Base-by-base conservation (phyloP, 2,888 invertebrate genomes). In the Eupithecia subumbrata region DNA sequence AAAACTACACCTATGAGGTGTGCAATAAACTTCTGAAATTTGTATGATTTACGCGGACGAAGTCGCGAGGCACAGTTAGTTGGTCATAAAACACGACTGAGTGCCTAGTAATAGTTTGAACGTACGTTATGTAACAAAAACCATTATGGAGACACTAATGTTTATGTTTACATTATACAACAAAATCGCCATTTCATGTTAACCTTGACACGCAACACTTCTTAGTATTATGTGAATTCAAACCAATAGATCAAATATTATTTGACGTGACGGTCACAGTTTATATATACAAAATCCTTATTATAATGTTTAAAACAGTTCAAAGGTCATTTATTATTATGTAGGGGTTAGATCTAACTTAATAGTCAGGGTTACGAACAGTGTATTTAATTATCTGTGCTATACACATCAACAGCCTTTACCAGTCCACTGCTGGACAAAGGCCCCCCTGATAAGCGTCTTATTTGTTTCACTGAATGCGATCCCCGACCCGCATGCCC, bases 141-240 rank as follows among this genome's bases (percentile, higher is more conserved):
- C 66, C 66, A 67, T 67, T 67, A 67, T 34, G 22, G 30, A 71
- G 73, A 71, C 48, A 60, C 66, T 64, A 40, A 63, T 69, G 64
- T 70, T 75, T 40, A 56, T 37, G 66, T 66, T 73, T 70, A 68
- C 69, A 69, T 72, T 63, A 71, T 40, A 74, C 67, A 75, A 64
- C 69, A 76, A 75, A 73, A 74, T 72, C 64, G 72, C 48, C 56
- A 67, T 70, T 70, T 73, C 76, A 71, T 52, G 72, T 72, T 66
- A 71, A 76, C 81, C 81, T 81, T 79, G 79, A 81, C 79, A 77
- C 69, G 71, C 45, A 68, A 68, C 52, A 72, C 75, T 71, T 69
- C 71, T 43, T 66, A 66, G 16, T 74, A 22, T 76, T 74, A 77
- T 72, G 77, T 79, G 30, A 30, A 30, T 40, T 40, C 40, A 40